These are phyloP conservation scores for Scarus forsteni DNA, from an alignment of 2,797 vertebrate species.

Conservation along the genomic window DNA sequence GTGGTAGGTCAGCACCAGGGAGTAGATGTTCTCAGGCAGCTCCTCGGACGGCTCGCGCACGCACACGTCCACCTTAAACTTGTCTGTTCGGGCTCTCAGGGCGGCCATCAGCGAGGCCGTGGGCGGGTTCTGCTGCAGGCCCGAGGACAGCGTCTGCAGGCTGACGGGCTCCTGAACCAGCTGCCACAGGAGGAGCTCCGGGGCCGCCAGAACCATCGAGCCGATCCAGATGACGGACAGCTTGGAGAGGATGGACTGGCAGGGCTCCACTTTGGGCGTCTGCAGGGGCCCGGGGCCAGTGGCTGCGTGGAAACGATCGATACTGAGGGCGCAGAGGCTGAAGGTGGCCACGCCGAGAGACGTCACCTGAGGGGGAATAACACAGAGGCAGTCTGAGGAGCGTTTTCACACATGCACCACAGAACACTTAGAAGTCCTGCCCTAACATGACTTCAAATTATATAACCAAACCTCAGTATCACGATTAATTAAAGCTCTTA, in stretches of 20 bases:
- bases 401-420: background rate
- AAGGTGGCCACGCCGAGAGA: slow-evolving; percentile 95
- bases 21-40: slow-evolving; percentile 90
- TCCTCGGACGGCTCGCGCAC: slow-evolving; percentile 84
- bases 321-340: slow-evolving; percentile 95
- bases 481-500: no score
- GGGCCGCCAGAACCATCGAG: slow-evolving; percentile 90
- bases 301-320: slow-evolving; percentile 93
- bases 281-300: slow-evolving; percentile 85
- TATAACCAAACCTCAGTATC: no score
- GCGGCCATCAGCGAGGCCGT: slow-evolving; percentile 44
- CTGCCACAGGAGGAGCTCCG: slow-evolving; percentile 94
- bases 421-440: background rate
- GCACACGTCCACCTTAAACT: slow-evolving; percentile 84
- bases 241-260: slow-evolving; percentile 94
- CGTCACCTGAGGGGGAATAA: slow-evolving; percentile 84
- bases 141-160: slow-evolving; percentile 11
- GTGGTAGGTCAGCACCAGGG: slow-evolving; percentile 94
- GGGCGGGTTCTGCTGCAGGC: slow-evolving; percentile 45
- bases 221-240: slow-evolving; percentile 95
- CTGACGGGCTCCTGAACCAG: slow-evolving; percentile 81
- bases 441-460: no score
- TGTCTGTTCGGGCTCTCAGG: slow-evolving; percentile 29
- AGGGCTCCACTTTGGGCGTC: slow-evolving; percentile 87
- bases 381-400: background rate